A percentile compares a stretch with the other conserved stretches of the same genome.
Conservation (phyloP, 2,113 vertebrate genomes). For the Bolborhynchus lineola region DNA sequence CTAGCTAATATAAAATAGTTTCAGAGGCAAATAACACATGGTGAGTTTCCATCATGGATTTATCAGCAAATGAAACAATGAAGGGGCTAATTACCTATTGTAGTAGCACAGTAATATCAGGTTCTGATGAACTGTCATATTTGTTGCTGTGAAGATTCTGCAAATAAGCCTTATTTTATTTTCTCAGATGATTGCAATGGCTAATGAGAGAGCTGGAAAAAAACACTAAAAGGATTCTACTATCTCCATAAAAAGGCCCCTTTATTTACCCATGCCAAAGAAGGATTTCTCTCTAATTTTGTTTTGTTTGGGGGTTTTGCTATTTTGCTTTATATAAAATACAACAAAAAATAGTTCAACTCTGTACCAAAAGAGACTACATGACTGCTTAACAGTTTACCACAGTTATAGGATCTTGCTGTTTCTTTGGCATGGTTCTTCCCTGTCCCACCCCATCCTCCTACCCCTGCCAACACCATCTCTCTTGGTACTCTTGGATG, state of each 20-base stretch:
- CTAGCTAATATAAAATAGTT: conserved; percentile 2
- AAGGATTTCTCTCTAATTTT: background rate
- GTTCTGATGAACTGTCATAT: conserved; percentile 38
- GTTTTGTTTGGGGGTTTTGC: background rate
- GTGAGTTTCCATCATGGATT: conserved; percentile 5
- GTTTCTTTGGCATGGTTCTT: background rate
- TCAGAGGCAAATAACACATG: conserved; percentile 44
- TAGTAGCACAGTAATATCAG: background rate
- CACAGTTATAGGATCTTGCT: background rate
- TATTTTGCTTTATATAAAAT: background rate
- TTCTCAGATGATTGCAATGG: background rate
- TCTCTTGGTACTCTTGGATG: background rate
- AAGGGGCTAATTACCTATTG: conserved; percentile 47
- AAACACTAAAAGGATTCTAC: background rate
- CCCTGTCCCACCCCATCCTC: background rate
- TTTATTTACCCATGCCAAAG: background rate
- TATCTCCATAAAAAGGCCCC: background rate
- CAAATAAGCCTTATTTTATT: conserved; percentile 31
- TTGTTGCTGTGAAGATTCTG: background rate
- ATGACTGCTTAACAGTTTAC: background rate
- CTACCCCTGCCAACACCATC: background rate
- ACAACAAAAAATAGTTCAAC: background rate
- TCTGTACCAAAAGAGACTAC: background rate
- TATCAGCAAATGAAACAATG: conserved; percentile 60
- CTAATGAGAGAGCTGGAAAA: background rate